Conservation (phyloP, 2,797 vertebrate species). For the Sibirionetta formosa region DNA sequence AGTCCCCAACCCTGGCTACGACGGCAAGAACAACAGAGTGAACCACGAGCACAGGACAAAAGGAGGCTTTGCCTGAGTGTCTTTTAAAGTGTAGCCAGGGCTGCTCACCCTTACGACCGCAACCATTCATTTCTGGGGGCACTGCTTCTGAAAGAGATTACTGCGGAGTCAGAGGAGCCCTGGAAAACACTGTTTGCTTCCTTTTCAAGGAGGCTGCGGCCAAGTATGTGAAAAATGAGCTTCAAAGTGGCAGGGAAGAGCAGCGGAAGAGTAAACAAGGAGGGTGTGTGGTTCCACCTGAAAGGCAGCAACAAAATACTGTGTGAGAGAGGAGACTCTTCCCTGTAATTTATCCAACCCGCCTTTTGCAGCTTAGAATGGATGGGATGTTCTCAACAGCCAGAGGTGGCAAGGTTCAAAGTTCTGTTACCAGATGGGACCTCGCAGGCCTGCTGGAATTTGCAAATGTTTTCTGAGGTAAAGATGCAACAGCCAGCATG, state of each 20-base stretch:
- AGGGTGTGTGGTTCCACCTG: neutral
- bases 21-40: accelerated
- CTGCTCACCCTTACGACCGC: neutral
- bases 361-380: constrained; percentile 1
- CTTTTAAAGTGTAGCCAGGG: neutral
- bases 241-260: neutral
- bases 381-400: neutral
- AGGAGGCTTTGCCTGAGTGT: neutral
- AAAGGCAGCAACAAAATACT: neutral
- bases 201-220: neutral
- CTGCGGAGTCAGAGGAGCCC: neutral
- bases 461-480: neutral
- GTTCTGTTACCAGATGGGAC: neutral
- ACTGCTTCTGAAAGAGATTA: neutral
- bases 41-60: neutral
- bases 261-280: neutral
- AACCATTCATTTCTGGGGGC: constrained; percentile 9
- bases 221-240: neutral
- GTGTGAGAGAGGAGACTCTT: neutral
- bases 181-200: constrained; percentile 11
- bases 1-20: neutral
- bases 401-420: neutral
- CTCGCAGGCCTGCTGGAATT: neutral
- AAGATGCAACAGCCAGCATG: neutral
- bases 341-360: neutral